Conservation (phyloP, 2,113 vertebrate species). For the Hippopotamus amphibius region DNA sequence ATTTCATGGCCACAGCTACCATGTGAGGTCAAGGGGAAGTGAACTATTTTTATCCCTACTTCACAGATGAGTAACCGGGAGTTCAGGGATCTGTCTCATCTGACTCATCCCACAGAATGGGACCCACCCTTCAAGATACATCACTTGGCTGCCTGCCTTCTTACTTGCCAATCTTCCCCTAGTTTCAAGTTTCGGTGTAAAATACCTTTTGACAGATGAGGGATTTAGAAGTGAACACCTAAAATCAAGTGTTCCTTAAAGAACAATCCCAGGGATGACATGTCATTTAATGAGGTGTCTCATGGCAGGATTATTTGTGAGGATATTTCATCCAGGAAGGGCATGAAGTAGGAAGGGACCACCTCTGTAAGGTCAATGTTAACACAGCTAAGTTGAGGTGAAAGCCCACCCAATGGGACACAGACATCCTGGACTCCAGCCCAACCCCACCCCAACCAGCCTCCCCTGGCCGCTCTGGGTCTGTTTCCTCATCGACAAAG, state of each 20-base stretch:
- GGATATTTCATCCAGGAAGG: background rate
- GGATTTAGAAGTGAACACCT: background rate
- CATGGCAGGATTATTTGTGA: background rate
- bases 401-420: background rate
- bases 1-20: background rate
- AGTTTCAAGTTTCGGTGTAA: background rate
- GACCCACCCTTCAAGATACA: rapidly evolving
- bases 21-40: background rate
- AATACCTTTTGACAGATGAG: background rate
- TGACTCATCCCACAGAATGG: background rate
- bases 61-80: background rate
- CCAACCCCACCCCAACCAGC: background rate
- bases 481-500: background rate
- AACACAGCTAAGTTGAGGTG: background rate
- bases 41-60: rapidly evolving
- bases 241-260: background rate
- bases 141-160: background rate
- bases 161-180: background rate
- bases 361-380: rapidly evolving
- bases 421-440: background rate
- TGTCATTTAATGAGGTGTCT: background rate
- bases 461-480: background rate
- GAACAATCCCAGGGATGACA: too few relatives aligned
- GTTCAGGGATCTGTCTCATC: background rate
- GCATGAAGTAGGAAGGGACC: rapidly evolving